Base-by-base conservation (phyloP, 2,888 invertebrate species). In the Theretra japonica region DNA sequence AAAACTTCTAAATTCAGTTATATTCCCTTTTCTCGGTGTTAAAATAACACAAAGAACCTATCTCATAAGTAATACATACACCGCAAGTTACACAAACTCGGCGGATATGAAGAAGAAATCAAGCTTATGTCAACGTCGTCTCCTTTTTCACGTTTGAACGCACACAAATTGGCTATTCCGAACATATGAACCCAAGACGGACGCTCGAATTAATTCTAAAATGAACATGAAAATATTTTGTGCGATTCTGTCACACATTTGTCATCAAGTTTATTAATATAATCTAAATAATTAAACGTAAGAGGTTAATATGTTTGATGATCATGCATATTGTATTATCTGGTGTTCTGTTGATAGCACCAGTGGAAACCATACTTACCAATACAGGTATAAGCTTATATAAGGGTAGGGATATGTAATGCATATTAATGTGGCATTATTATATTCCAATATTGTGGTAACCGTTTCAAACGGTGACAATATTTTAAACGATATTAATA, bases 61-160 rank as follows among this genome's bases (percentile, higher is more conserved):
- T 19, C 5, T 53, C 53, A n/a, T n/a, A n/a, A 17, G n/a, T 60
- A 25, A 60, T n/a, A 30, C 2, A 30, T 60, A n/a, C n/a, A 25
- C 17, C 11, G 21, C 33, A 41, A 53, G 19, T 53, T 62, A 79
- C 81, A 81, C 78, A 80, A 76, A 75, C 77, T 76, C 73, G 23
- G 79, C 85, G 85, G 85, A 86, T 83, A 85, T 83, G 79, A 85
- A 74, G 76, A 80, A 83, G 86, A 87, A 87, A 86, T 86, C 79
- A 83, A 82, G 77, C 76, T 76, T 70, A 71, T 74, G 68, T 59
- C 50, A 62, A 57, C 23, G 72, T 75, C 69, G 73, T 72, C 59
- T 73, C 73, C 71, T 74, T 62, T 75, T 77, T 78, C 65, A 71
- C 68, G 75, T 69, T 72, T 59, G 72, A 69, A 70, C 75, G 75